A percentile compares a stretch with the other conserved stretches of the same genome.
phyloP scores from a whole-genome alignment of 2,113 vertebrate genomes.

The Antechinus flavipes region DNA sequence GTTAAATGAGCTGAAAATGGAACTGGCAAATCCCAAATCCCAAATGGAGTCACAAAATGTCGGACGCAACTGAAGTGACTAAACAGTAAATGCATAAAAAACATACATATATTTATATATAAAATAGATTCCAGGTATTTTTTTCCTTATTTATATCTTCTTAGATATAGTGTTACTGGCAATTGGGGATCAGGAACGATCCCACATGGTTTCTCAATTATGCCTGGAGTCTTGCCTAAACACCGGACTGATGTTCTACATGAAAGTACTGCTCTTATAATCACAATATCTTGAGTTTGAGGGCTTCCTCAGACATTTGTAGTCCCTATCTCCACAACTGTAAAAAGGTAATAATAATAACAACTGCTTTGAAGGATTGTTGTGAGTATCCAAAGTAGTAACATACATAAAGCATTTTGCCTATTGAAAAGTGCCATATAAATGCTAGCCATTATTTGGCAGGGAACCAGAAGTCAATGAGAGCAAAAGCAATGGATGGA shows the following conservation, averaged over 20 bases:
- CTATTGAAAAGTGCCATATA: background rate
- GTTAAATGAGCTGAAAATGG: no score
- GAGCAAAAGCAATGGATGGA: background rate
- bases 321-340: background rate
- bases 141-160: no score
- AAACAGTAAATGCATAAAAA: no score
- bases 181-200: background rate
- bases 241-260: background rate
- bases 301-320: background rate
- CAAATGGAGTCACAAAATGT: no score
- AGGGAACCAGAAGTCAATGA: background rate
- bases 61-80: no score
- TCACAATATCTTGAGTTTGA: background rate
- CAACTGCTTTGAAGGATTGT: background rate
- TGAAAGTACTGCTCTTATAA: background rate
- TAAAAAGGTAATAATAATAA: no score
- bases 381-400: background rate
- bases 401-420: background rate
- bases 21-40: no score
- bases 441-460: background rate
- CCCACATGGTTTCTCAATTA: background rate
- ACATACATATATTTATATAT: no score
- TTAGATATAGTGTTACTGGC: background rate
- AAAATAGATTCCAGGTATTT: background rate
- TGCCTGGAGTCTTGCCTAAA: background rate